Evolutionary conservation across 2,797 vertebrate species (phyloP).

Genomic region (Ataeniobius toweri): DNA sequence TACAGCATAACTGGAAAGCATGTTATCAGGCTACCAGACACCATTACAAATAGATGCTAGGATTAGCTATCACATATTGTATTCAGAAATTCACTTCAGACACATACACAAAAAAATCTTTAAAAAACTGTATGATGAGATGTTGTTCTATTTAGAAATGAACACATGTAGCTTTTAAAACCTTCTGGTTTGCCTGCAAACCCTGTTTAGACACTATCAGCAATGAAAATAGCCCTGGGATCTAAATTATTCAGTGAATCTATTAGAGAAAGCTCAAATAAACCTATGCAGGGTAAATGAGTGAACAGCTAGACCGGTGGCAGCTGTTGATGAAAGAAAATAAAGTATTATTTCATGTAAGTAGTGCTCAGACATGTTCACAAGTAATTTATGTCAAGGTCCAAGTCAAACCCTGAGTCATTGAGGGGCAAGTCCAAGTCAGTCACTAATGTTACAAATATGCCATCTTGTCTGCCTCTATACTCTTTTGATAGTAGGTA

Average conservation of each 20-base stretch:
- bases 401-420: neutral
- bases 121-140: neutral
- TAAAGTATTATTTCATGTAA: neutral
- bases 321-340: constrained; percentile 21
- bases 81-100: constrained; percentile 7
- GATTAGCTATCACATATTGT: constrained; percentile 21
- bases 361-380: neutral
- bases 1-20: constrained; percentile 59
- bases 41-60: constrained; percentile 17
- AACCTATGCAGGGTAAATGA: constrained; percentile 23
- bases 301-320: constrained; percentile 23
- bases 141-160: constrained; percentile 7
- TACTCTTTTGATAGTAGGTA: too few relatives aligned
- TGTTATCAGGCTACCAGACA: constrained; percentile 44
- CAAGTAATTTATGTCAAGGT: neutral
- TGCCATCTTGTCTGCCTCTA: too few relatives aligned
- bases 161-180: constrained; percentile 48
- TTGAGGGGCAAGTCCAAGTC: neutral
- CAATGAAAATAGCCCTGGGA: constrained; percentile 65
- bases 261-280: constrained; percentile 58
- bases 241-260: constrained; percentile 67
- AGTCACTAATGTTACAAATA: too few relatives aligned
- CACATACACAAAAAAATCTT: constrained; percentile 6
- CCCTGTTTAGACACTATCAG: constrained; percentile 53
- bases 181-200: constrained; percentile 42